Evolutionary conservation across 2,888 invertebrate genomes (phyloP).

Genomic region (Leucophenga montana): DNA sequence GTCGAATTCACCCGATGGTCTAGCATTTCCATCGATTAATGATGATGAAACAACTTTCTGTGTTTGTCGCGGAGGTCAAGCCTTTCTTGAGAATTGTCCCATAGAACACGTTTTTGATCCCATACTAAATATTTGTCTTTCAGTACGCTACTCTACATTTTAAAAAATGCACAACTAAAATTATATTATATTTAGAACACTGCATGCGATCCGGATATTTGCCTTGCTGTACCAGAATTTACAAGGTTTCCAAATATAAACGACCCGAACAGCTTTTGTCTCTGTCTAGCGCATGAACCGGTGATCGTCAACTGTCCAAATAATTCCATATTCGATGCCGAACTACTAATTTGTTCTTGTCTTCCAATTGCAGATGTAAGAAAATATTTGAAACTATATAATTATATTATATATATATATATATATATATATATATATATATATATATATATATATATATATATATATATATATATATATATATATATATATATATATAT

Average conservation of each 20-base stretch:
- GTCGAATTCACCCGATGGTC: background rate
- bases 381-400: background rate
- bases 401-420: no score
- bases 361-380: slow-evolving; percentile 50
- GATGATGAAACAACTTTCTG: slow-evolving; percentile 53
- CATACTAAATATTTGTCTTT: slow-evolving; percentile 42
- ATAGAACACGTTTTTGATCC: slow-evolving; percentile 45
- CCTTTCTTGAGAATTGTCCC: slow-evolving; percentile 48
- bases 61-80: slow-evolving; percentile 46
- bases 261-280: slow-evolving; percentile 58
- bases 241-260: slow-evolving; percentile 44
- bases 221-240: slow-evolving; percentile 44
- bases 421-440: no score
- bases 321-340: slow-evolving; percentile 51
- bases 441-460: no score
- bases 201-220: slow-evolving; percentile 60
- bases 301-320: slow-evolving; percentile 57
- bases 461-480: no score
- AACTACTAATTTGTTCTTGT: slow-evolving; percentile 29
- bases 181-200: slow-evolving; percentile 49
- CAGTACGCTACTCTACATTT: slow-evolving; percentile 46
- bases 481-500: no score
- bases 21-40: slow-evolving; percentile 42
- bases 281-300: slow-evolving; percentile 52
- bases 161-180: background rate